These are phyloP conservation scores for Palythoa heliodiscus DNA, from an alignment of 92 coral and sea anemone genomes.

Conservation along the genomic window DNA sequence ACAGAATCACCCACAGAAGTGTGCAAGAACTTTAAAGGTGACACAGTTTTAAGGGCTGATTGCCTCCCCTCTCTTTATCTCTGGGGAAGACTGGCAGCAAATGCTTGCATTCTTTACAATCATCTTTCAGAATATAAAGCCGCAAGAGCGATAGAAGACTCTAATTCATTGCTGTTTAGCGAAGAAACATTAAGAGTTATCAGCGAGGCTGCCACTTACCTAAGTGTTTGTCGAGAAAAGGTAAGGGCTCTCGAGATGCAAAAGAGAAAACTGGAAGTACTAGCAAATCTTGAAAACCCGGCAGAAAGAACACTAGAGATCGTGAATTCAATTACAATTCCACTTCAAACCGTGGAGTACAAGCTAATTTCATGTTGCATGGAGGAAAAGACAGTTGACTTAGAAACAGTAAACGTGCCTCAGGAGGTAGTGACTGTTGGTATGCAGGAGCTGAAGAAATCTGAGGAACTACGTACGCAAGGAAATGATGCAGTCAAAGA, in stretches of 20 bases:
- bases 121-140: slow-evolving; percentile 45
- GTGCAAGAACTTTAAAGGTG: slow-evolving; percentile 63
- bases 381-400: background rate
- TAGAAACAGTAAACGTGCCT: slow-evolving; percentile 21
- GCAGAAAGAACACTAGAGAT: slow-evolving; percentile 34
- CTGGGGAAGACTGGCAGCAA: slow-evolving; percentile 72
- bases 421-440: background rate
- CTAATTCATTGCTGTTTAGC: no score
- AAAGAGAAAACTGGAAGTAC: no score
- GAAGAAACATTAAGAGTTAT: no score
- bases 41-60: slow-evolving; percentile 60
- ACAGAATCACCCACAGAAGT: slow-evolving; percentile 62
- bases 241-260: no score
- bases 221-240: no score
- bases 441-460: no score
- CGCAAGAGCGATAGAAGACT: no score
- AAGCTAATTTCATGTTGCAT: slow-evolving; percentile 47
- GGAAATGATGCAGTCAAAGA: slow-evolving; percentile 70
- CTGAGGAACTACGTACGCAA: slow-evolving; percentile 32
- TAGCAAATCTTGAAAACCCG: no score
- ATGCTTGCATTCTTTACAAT: slow-evolving; percentile 61
- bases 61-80: slow-evolving; percentile 72
- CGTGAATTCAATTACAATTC: slow-evolving; percentile 20
- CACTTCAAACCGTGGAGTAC: no score
- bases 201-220: no score